Conservation (phyloP, 64 coral and sea anemone genomes). For the Porites australiensis region DNA sequence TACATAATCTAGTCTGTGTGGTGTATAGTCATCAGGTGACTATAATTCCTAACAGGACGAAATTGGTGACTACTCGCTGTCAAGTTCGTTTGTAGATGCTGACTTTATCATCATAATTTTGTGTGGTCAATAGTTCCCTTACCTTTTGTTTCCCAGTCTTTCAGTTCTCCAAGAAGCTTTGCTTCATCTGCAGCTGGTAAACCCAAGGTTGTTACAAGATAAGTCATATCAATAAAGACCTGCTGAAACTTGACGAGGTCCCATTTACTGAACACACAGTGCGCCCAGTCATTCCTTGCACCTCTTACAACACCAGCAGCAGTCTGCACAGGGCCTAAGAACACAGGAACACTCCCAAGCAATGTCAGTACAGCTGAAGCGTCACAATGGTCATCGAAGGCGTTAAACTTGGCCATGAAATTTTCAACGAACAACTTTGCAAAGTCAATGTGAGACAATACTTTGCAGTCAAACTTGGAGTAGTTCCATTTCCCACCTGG, state of each 20-base stretch:
- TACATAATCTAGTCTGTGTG: too few relatives aligned
- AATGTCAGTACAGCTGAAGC: constrained; percentile 33
- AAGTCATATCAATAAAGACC: constrained; percentile 11
- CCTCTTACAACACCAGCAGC: neutral
- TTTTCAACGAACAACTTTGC: constrained; percentile 28
- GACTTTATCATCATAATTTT: too few relatives aligned
- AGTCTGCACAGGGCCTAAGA: neutral
- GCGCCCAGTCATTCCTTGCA: constrained; percentile 14
- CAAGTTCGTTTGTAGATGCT: too few relatives aligned
- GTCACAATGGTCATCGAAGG: constrained; percentile 34
- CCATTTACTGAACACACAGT: constrained; percentile 9
- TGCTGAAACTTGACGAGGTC: neutral
- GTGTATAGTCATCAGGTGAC: too few relatives aligned
- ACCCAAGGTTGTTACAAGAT: constrained; percentile 9
- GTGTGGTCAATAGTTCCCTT: neutral
- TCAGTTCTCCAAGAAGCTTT: constrained; percentile 33
- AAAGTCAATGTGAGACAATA: constrained; percentile 35
- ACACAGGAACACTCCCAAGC: constrained; percentile 13
- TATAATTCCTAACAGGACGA: too few relatives aligned
- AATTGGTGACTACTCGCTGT: too few relatives aligned
- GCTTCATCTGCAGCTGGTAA: neutral
- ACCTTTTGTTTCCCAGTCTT: constrained; percentile 43
- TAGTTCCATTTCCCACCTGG: neutral
- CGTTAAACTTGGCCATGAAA: constrained; percentile 39
- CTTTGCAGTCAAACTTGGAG: neutral